phyloP scores from a whole-genome alignment of 2,113 vertebrate species.

The Setophaga petechia region DNA sequence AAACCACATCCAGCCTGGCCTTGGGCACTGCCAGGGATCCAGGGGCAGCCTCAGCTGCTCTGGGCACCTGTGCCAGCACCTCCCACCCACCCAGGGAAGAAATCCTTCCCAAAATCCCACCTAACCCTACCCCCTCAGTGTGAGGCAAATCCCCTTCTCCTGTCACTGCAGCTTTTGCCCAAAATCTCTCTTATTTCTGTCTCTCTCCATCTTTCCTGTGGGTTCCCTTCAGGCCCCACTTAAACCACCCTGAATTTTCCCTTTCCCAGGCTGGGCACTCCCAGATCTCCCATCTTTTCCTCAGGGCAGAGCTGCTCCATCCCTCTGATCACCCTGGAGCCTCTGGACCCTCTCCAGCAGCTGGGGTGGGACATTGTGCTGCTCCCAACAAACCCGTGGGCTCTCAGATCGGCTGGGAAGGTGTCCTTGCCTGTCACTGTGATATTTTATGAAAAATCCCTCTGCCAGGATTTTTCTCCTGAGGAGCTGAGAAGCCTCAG shows the following conservation, averaged over 20 bases:
- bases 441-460: too few species aligned
- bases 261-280: background rate
- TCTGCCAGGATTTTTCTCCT: too few species aligned
- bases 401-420: rapidly evolving
- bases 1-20: rapidly evolving
- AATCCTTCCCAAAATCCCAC: background rate
- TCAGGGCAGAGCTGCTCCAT: background rate
- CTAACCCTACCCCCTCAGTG: rapidly evolving
- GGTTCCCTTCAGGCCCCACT: background rate
- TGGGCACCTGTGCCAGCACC: background rate
- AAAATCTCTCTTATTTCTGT: background rate
- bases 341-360: background rate
- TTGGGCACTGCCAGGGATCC: background rate
- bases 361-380: rapidly evolving
- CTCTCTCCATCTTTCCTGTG: too few species aligned
- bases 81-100: rapidly evolving
- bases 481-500: too few species aligned
- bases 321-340: background rate
- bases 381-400: background rate
- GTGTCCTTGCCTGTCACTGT: too few species aligned
- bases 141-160: background rate
- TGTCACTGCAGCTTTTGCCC: background rate
- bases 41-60: background rate
- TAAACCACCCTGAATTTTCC: background rate
- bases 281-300: background rate